Base-by-base conservation (phyloP, 2,113 vertebrate genomes). In the Vombatus ursinus region DNA sequence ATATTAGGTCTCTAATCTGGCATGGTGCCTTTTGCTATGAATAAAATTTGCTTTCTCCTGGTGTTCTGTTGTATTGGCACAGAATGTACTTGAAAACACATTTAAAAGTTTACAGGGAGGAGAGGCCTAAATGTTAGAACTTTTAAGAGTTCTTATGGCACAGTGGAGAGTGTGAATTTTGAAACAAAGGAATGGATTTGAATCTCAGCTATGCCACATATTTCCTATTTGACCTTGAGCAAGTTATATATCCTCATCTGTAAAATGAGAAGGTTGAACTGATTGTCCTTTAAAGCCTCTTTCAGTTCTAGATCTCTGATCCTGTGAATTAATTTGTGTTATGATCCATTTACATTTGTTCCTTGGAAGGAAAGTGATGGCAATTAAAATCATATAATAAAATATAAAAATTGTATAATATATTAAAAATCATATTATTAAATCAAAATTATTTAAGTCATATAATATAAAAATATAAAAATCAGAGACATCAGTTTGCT, bases 1-100 rank as follows among this genome's bases (percentile, higher is more conserved):
- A 93, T 77, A 37, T 92, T 96, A 89, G 47, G 22, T 92, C 93
- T 96, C 44, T 24, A 50, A 92, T 96, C 89, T 97, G 49, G 68
- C 96, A 92, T 90, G 47, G 92, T 97, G 51, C 89, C 91, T 94
- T 96, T 97, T 97, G 91, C 89, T 94, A 91, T 95, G 92, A 95
- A 93, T 93, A 96, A 92, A 93, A 22, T 91, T 95, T 8, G n/a
- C 22, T 94, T 95, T 97, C 77, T 47, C 91, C 93, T 95, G 91
- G 57, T 77, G 68, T 90, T 94, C 48, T 90, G 50, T 50, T 52
- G 44, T 89, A 54, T n/a, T 28, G 7, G 54, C 52, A 77, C 49
- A 89, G 92, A 93, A 50, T 90, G 53, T 93, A 24, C 44, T 47
- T 93, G 90, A 92, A 19, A 91, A 50, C 12, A 48, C 26, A 90